Evolutionary conservation across 2,113 vertebrate genomes (phyloP).

Genomic region (Clarias magur): DNA sequence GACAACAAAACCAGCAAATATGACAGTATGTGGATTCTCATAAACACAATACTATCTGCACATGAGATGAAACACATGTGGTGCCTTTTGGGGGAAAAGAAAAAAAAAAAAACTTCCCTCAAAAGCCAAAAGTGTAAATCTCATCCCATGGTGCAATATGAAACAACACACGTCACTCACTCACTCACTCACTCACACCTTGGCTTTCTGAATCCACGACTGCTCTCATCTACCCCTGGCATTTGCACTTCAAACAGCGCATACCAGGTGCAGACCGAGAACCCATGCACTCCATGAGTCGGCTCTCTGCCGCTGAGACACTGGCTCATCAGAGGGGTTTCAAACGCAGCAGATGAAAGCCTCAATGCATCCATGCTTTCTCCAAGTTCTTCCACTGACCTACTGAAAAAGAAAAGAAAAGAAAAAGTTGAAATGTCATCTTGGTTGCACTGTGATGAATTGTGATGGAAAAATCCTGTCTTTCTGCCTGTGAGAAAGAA

Average conservation of each 20-base stretch:
- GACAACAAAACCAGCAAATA: neutral
- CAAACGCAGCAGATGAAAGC: slow-evolving; percentile 45
- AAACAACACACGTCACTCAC: slow-evolving; percentile 7
- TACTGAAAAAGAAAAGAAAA: neutral
- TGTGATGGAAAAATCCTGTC: slow-evolving; percentile 1
- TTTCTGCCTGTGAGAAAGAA: slow-evolving; percentile 14
- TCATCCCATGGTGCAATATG: slow-evolving; percentile 39
- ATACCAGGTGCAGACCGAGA: slow-evolving; percentile 44
- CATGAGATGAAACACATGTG: slow-evolving; percentile 5
- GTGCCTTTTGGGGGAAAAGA: neutral
- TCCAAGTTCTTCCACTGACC: slow-evolving; percentile 37
- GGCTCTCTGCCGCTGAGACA: slow-evolving; percentile 31
- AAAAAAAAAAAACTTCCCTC: neutral
- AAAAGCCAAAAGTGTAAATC: slow-evolving; percentile 18
- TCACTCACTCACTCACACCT: neutral
- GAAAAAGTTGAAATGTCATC: slow-evolving; percentile 17
- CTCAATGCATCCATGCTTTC: slow-evolving; percentile 13
- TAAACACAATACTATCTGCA: neutral
- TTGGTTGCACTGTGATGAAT: slow-evolving; percentile 37
- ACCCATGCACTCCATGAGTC: slow-evolving; percentile 15
- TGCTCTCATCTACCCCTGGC: slow-evolving; percentile 43
- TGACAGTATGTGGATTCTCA: neutral
- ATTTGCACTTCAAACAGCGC: slow-evolving; percentile 56
- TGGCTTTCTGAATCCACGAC: slow-evolving; percentile 47
- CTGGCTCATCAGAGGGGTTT: slow-evolving; percentile 48